Conservation (phyloP, 2,113 vertebrate species). For the Mohoua ochrocephala region DNA sequence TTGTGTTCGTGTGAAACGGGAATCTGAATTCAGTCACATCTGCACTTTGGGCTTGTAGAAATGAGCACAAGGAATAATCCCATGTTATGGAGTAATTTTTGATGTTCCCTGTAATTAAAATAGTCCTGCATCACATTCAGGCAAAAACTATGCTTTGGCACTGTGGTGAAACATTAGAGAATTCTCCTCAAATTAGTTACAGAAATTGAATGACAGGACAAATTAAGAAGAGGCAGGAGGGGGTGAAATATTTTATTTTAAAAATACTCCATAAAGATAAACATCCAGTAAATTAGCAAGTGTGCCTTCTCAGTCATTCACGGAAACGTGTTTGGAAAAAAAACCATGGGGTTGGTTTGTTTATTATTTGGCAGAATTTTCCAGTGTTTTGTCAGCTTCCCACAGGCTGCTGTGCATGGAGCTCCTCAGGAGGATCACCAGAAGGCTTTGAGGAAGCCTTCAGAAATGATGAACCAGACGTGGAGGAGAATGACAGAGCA, state of each 20-base stretch:
- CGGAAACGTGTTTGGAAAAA: background rate
- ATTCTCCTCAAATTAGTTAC: conserved; percentile 18
- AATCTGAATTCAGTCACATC: background rate
- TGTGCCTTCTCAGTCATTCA: conserved; percentile 26
- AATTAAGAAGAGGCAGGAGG: background rate
- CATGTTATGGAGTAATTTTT: background rate
- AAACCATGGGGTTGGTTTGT: background rate
- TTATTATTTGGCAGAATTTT: conserved; percentile 35
- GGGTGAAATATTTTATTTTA: conserved; percentile 36
- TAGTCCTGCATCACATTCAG: background rate
- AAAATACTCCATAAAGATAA: conserved; percentile 4
- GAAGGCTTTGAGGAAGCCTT: conserved; percentile 14
- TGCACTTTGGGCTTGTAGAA: background rate
- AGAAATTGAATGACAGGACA: conserved; percentile 44
- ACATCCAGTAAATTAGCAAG: conserved; percentile 24
- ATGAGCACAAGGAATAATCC: background rate
- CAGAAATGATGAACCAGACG: background rate
- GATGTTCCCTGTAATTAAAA: background rate
- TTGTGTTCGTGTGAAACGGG: background rate
- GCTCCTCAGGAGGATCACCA: background rate
- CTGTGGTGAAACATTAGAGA: background rate
- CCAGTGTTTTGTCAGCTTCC: background rate
- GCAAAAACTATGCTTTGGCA: background rate
- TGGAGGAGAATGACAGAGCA: background rate
- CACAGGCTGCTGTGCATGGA: background rate